Evolutionary conservation across 2,888 invertebrate species (phyloP).

Genomic region (Dysmachus trigonus): DNA sequence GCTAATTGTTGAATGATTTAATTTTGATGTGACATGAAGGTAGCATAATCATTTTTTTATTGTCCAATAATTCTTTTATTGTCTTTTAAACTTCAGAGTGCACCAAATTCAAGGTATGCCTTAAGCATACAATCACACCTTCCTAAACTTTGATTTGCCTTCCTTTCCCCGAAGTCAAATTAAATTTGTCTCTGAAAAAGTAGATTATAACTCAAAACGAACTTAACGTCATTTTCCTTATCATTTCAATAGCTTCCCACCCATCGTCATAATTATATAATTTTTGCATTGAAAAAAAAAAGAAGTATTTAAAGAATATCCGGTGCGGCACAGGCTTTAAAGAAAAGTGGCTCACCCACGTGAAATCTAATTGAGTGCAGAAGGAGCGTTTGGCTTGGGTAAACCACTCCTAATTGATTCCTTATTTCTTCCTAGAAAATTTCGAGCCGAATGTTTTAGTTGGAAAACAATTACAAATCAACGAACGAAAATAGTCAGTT

Average conservation of each 20-base stretch:
- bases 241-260: background rate
- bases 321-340: background rate
- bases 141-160: background rate
- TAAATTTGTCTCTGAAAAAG: background rate
- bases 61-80: background rate
- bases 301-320: background rate
- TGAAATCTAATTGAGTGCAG: background rate
- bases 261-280: background rate
- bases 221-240: background rate
- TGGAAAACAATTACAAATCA: background rate
- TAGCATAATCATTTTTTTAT: too few species aligned
- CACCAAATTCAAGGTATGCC: background rate
- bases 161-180: background rate
- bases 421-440: background rate
- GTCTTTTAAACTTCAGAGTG: background rate
- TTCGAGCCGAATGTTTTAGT: background rate
- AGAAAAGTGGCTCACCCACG: background rate
- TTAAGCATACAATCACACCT: background rate
- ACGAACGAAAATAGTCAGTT: background rate
- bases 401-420: background rate
- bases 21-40: too few species aligned
- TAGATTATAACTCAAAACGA: background rate
- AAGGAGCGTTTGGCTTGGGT: background rate
- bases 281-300: background rate
- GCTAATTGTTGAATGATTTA: too few species aligned